These are phyloP conservation scores for Acrobasis suavella DNA, from an alignment of 2,888 invertebrate genomes.

Conservation along the genomic window DNA sequence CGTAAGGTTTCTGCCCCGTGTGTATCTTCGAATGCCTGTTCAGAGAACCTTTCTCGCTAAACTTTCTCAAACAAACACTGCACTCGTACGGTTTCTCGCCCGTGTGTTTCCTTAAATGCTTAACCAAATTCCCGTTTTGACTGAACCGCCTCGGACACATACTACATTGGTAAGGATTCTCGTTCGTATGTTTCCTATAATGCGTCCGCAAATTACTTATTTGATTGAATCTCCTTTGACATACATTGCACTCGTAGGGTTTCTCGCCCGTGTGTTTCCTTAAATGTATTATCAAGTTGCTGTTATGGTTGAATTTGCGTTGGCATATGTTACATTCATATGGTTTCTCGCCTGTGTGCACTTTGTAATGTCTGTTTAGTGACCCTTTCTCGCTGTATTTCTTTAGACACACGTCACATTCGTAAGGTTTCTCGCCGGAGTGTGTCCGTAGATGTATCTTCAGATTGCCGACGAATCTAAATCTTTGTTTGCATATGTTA, in stretches of 20 bases:
- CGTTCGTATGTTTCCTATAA: conserved; percentile 14
- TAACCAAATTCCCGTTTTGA: conserved; percentile 9
- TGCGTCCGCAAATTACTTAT: conserved; percentile 13
- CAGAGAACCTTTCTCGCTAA: conserved; percentile 3
- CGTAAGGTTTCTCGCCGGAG: conserved; percentile 19
- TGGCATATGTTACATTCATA: conserved; percentile 13
- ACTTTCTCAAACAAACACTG: conserved; percentile 6
- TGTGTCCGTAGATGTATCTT: conserved; percentile 17
- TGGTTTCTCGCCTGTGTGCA: conserved; percentile 16
- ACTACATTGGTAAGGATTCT: conserved; percentile 13
- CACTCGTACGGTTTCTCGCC: conserved; percentile 20
- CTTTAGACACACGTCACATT: conserved; percentile 10
- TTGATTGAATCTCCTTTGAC: conserved; percentile 8
- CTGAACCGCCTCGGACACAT: conserved; percentile 8
- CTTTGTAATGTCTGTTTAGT: conserved; percentile 10
- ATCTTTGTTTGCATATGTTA: conserved; percentile 24
- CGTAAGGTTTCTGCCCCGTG: conserved; percentile 15
- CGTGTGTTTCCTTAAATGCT: conserved; percentile 17
- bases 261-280: conserved; percentile 19
- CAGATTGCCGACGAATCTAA: conserved; percentile 7
- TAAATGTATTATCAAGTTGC: conserved; percentile 18
- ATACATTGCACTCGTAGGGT: conserved; percentile 15
- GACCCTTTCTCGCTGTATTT: conserved; percentile 16
- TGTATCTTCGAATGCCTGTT: conserved; percentile 16
- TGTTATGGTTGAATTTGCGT: conserved; percentile 8